A percentile compares a stretch with the other conserved stretches of the same genome.
Conservation (phyloP, 2,113 vertebrate genomes). For the Otus sunia region DNA sequence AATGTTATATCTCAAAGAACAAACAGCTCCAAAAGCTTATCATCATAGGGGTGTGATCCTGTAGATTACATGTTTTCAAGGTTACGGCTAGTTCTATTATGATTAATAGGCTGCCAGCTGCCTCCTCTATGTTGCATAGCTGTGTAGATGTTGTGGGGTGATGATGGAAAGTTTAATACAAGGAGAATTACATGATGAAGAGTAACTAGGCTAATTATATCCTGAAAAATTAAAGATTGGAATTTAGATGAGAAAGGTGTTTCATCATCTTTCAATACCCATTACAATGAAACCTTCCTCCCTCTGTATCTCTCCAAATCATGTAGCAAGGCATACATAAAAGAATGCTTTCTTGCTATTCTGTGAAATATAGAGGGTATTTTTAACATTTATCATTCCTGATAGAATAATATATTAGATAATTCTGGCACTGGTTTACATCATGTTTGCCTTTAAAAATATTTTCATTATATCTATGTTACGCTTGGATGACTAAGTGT, state of each 20-base stretch:
- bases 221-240: slow-evolving; percentile 8
- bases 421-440: slow-evolving; percentile 30
- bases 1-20: background rate
- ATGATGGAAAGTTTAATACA: background rate
- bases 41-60: background rate
- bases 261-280: background rate
- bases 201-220: background rate
- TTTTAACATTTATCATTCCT: slow-evolving; percentile 4
- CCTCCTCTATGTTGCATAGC: background rate
- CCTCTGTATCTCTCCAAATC: background rate
- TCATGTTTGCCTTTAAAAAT: slow-evolving; percentile 55
- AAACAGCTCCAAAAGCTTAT: background rate
- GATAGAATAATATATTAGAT: slow-evolving; percentile 48
- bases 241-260: slow-evolving; percentile 6
- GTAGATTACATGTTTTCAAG: background rate
- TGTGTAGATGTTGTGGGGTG: background rate
- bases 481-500: background rate
- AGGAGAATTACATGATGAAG: background rate
- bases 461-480: slow-evolving; percentile 48
- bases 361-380: background rate
- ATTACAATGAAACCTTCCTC: background rate
- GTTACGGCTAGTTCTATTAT: background rate
- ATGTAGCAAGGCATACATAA: background rate
- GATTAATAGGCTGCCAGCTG: background rate
- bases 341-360: background rate